Evolutionary conservation across 1,140 invertebrate species (phyloP).

Genomic region (Mizuhopecten yessoensis): DNA sequence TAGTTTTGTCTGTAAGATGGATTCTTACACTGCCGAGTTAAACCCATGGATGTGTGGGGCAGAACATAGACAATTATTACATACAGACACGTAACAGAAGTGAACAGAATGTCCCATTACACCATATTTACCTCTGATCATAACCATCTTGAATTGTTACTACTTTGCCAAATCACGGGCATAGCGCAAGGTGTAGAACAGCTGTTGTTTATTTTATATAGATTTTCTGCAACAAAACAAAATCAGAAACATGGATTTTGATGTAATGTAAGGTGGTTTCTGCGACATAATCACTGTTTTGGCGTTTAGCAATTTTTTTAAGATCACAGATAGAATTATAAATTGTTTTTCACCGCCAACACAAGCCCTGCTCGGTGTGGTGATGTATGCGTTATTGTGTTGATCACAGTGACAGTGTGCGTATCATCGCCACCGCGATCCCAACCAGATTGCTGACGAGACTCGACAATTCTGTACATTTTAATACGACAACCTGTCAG

Average conservation of each 20-base stretch:
- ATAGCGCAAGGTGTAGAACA: neutral
- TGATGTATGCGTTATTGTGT: neutral
- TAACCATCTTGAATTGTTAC: conserved; percentile 1
- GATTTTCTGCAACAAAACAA: neutral
- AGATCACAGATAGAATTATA: conserved; percentile 4
- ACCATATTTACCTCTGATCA: neutral
- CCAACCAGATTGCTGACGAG: neutral
- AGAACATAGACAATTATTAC: neutral
- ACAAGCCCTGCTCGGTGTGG: neutral
- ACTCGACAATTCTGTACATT: neutral
- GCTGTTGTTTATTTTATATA: neutral
- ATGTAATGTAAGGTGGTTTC: neutral
- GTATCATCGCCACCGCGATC: neutral
- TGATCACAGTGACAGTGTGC: neutral
- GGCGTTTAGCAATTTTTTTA: neutral
- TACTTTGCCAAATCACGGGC: conserved; percentile 23
- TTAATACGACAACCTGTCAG: neutral
- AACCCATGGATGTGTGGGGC: neutral
- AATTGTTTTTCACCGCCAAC: neutral
- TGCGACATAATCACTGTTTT: conserved; percentile 4
- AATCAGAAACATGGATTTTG: neutral
- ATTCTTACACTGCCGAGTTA: neutral
- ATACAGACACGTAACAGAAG: neutral
- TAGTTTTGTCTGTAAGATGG: neutral
- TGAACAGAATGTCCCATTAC: conserved; percentile 1